Evolutionary conservation across 2,113 vertebrate genomes (phyloP).

Genomic region (Rhabdomys dilectus): DNA sequence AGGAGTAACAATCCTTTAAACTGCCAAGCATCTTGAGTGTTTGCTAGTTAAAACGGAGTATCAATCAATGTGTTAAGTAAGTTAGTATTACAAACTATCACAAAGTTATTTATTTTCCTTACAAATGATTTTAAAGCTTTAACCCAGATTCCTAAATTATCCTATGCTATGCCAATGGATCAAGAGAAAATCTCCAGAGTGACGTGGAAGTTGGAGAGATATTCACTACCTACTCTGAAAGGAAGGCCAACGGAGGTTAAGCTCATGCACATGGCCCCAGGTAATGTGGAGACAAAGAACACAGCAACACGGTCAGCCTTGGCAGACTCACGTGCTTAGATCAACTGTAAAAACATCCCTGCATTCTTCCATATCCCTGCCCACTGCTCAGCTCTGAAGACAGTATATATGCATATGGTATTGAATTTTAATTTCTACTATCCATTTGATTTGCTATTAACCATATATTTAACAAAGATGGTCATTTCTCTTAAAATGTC

Average conservation of each 20-base stretch:
- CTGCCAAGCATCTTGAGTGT: background rate
- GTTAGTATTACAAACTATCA: background rate
- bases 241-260: background rate
- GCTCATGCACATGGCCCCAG: background rate
- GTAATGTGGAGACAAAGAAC: background rate
- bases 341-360: background rate
- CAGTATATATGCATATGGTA: background rate
- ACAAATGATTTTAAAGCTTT: background rate
- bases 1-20: background rate
- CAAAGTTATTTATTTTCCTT: slow-evolving; percentile 44
- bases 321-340: background rate
- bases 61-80: background rate
- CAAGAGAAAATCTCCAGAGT: background rate
- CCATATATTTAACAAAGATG: background rate
- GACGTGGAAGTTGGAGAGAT: background rate
- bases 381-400: background rate
- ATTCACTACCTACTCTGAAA: background rate
- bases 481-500: background rate
- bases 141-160: background rate
- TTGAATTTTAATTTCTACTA: background rate
- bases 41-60: slow-evolving; percentile 20
- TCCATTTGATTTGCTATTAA: background rate
- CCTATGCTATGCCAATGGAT: background rate
- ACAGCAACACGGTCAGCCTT: no score
- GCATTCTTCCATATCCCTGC: background rate